Evolutionary conservation across 2,888 invertebrate species (phyloP), one percentile per base, ranked within the genome.

Genomic region (Gastrophysa polygoni): DNA sequence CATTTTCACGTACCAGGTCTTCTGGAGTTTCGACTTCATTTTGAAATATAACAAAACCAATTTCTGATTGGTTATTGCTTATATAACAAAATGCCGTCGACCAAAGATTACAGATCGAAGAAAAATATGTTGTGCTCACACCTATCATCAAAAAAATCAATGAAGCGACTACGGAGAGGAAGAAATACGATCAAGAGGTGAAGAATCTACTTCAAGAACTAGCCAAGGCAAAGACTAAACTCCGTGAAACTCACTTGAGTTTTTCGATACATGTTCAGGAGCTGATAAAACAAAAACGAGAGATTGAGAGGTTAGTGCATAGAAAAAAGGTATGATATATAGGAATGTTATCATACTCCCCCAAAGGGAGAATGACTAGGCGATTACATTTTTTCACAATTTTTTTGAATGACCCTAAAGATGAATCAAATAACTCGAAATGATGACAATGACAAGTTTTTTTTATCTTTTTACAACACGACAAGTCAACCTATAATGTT

Each of bases 41-140:
- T 38, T 38, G 38, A 10, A 14, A 38, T 38, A 14, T 38, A 38
- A 10, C 38, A 38, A 38, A 14, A 38, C 14, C 38, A 48, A 55
- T 34, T 32, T 46, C 46, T 29, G 17, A 57, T 64, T 59, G 43
- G 47, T 64, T 51, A 48, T 57, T 59, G 51, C 29, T 29, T 28
- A 56, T 47, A 34, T 59, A 61, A 59, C 44, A 66, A 61, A 61
- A 52, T 44, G 52, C 55, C 51, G 47, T 58, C 56, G 46, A 65
- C 68, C 68, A 68, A 72, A 82, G 81, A 73, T 81, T 80, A 71
- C 81, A 81, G 79, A 78, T 80, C 66, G 79, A 80, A 76, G 80
- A 80, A 72, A 80, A 79, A 77, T 82, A 82, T 77, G 76, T 75
- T 71, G 73, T 72, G 56, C 75, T 82, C 67, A 75, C 72, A 46